Conservation (phyloP, 2,113 vertebrate species). For the Ammodytes dubius region DNA sequence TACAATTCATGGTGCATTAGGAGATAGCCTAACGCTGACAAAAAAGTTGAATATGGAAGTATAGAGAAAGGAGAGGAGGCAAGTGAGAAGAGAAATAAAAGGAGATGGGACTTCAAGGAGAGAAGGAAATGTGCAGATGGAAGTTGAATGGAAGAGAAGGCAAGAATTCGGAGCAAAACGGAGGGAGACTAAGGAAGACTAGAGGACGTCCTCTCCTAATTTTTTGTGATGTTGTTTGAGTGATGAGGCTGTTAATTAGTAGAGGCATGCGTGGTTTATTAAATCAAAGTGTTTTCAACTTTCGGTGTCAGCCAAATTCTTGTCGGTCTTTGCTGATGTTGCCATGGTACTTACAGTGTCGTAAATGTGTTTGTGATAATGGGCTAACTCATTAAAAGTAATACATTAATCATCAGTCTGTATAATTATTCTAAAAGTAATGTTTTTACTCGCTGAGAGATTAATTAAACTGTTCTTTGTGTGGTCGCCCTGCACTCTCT, state of each 20-base stretch:
- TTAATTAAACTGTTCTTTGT: not conserved
- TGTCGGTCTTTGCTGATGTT: slow-evolving; percentile 64
- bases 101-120: slow-evolving; percentile 16
- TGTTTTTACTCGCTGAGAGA: slow-evolving; percentile 10
- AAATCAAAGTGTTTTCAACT: slow-evolving; percentile 85
- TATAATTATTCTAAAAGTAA: slow-evolving; percentile 36
- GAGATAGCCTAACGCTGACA: slow-evolving; percentile 45
- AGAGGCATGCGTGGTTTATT: slow-evolving; percentile 81
- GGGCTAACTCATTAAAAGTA: slow-evolving; percentile 12
- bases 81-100: slow-evolving; percentile 40
- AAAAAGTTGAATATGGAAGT: not conserved
- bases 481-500: not conserved
- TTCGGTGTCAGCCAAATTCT: slow-evolving; percentile 76
- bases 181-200: slow-evolving; percentile 33
- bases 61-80: slow-evolving; percentile 3
- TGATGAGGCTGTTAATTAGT: slow-evolving; percentile 84
- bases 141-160: slow-evolving; percentile 33
- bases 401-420: slow-evolving; percentile 23
- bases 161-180: slow-evolving; percentile 37
- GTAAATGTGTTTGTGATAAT: slow-evolving; percentile 45
- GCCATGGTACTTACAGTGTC: slow-evolving; percentile 63
- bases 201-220: slow-evolving; percentile 51
- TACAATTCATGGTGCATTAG: not conserved
- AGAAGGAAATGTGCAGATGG: slow-evolving; percentile 9
- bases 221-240: slow-evolving; percentile 73